Evolutionary conservation across 2,888 invertebrate species (phyloP).

Genomic region (Luperina nickerlii): DNA sequence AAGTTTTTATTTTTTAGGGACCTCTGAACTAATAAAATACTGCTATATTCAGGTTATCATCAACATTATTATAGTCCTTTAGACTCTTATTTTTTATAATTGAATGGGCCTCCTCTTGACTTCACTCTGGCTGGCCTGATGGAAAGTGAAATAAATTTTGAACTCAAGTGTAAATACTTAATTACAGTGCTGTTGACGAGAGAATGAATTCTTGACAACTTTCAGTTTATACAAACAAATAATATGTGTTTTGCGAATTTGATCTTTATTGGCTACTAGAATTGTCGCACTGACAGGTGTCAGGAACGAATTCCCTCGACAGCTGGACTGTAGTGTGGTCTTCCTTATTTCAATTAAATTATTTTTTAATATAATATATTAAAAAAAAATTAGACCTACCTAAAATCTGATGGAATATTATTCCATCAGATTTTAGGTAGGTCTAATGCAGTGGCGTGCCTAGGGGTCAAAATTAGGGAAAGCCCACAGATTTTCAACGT

Average conservation of each 20-base stretch:
- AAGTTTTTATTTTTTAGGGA: neutral
- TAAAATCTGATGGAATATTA: too few relatives aligned
- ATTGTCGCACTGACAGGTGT: neutral
- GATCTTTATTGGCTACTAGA: neutral
- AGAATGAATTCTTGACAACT: too few relatives aligned
- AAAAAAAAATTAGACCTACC: too few relatives aligned
- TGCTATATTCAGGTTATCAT: neutral
- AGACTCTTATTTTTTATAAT: neutral
- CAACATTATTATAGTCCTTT: neutral
- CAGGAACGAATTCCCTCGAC: neutral
- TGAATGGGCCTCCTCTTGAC: neutral
- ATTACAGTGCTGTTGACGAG: too few relatives aligned
- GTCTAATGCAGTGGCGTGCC: too few relatives aligned
- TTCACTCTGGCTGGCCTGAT: neutral
- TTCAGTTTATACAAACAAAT: too few relatives aligned
- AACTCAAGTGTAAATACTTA: neutral
- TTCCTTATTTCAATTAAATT: neutral
- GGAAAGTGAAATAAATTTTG: neutral
- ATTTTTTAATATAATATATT: neutral
- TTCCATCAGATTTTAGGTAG: neutral
- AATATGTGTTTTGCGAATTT: neutral
- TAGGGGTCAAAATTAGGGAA: too few relatives aligned
- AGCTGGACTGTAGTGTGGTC: neutral
- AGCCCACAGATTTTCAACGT: too few relatives aligned
- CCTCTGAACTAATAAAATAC: neutral